Base-by-base conservation (phyloP, 2,888 invertebrate genomes). In the Ditylenchus weischeri region DNA sequence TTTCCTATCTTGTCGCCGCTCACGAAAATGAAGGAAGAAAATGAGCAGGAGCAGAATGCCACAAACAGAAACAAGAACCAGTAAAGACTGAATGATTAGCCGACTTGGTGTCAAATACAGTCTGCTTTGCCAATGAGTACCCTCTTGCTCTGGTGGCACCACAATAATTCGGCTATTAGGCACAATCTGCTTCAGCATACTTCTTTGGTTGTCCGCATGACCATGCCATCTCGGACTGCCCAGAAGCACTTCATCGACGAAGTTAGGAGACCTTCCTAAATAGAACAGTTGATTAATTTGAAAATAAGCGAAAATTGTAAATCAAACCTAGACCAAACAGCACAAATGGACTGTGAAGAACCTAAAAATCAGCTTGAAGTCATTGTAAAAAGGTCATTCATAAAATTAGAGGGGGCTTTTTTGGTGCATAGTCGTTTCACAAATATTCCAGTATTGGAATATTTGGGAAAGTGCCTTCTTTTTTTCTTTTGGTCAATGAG, bases 91-190 rank as follows among this genome's bases (percentile, higher is more conserved):
- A 21, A 78, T 68, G 62, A 83, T 81, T 7, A 83, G 74, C 15
- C 73, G 69, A 8, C 77, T 79, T 7, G 83, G 83, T 10, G 83
- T 83, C 11, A 83, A 75, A 64, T 81, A 83, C 10, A 83, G 75
- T 6, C 83, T 73, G 57, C 70, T 75, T 18, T 72, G 66, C 83
- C 83, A 83, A 57, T 73, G 61, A 10, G 58, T 63, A 11, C 51
- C 66, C 19, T 69, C 69, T 10, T 58, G 49, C 15, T 68, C 0
- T 89, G 88, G 8, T 91, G 96, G 96, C 69, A 95, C 91, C 0
- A 98, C 90, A 48, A 95, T 91, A 84, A 98, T 90, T 85, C 98
- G 95, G 0, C 95, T 94, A 83, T 98, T 96, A 0, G 96, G 96
- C 83, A 98, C 61, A 76, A 76, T 69, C 76, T 72, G 72, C 43